Conservation (phyloP, 1,140 invertebrate species). For the Cydia splendana region DNA sequence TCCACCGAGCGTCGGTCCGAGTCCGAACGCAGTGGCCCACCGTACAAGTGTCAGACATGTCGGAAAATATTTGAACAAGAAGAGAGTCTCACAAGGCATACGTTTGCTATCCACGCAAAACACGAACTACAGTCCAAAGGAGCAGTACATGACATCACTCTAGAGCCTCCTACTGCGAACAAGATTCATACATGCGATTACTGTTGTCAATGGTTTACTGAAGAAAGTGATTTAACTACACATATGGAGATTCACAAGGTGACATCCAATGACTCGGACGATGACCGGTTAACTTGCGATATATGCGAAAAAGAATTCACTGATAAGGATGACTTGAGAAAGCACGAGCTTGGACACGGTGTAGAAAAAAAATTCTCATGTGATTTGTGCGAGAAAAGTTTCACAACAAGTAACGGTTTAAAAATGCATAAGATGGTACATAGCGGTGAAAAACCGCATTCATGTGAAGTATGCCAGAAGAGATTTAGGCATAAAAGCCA, state of each 20-base stretch:
- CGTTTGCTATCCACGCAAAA: slow-evolving; percentile 10
- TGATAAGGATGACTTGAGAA: background rate
- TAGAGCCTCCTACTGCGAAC: background rate
- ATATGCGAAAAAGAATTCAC: background rate
- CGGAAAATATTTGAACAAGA: slow-evolving; percentile 1
- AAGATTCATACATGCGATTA: slow-evolving; percentile 2
- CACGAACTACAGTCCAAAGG: slow-evolving; percentile 8
- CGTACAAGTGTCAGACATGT: slow-evolving; percentile 13
- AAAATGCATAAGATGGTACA: slow-evolving; percentile 19
- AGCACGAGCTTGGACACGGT: background rate
- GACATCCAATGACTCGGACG: background rate
- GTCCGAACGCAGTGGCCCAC: slow-evolving; percentile 6
- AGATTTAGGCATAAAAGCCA: slow-evolving; percentile 5
- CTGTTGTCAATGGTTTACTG: slow-evolving; percentile 8
- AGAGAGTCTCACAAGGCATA: slow-evolving; percentile 11
- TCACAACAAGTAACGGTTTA: slow-evolving; percentile 5
- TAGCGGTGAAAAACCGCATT: slow-evolving; percentile 1
- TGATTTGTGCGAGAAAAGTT: slow-evolving; percentile 10
- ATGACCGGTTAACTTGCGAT: slow-evolving; percentile 2
- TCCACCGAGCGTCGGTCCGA: slow-evolving; percentile 10
- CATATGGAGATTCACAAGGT: slow-evolving; percentile 11
- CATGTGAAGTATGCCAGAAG: background rate
- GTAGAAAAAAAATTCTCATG: background rate
- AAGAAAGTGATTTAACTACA: background rate
- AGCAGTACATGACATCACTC: background rate